Evolutionary conservation across 2,888 invertebrate genomes (phyloP).

Genomic region (Willowsia nigromaculata): DNA sequence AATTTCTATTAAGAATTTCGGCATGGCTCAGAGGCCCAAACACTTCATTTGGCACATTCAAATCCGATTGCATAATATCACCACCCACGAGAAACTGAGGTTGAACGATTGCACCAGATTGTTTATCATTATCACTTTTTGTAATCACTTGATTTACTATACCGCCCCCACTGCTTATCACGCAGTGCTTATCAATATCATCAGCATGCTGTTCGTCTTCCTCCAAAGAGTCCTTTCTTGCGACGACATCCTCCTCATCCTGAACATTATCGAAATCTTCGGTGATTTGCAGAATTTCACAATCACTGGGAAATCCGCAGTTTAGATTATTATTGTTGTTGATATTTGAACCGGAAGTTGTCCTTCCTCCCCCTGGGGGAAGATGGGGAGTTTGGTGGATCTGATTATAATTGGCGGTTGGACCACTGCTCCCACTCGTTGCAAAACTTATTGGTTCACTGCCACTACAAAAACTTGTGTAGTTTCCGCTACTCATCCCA

Average conservation of each 20-base stretch:
- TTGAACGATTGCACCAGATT: too few relatives aligned
- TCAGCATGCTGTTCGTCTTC: conserved; percentile 21
- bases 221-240: conserved; percentile 72
- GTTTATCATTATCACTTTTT: too few relatives aligned
- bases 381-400: too few relatives aligned
- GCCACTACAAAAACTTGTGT: conserved; percentile 38
- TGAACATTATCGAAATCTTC: conserved; percentile 42
- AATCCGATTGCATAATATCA: conserved; percentile 71
- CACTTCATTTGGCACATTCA: conserved; percentile 76
- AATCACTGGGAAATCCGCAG: conserved; percentile 41
- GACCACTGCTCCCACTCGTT: conserved; percentile 10
- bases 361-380: background rate
- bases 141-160: background rate
- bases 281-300: conserved; percentile 55
- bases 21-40: conserved; percentile 68
- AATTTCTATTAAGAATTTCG: conserved; percentile 50
- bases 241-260: conserved; percentile 8
- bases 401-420: conserved; percentile 13
- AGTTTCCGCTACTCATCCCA: conserved; percentile 45
- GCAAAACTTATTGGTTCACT: conserved; percentile 53
- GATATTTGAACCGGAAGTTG: background rate
- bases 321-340: background rate
- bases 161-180: conserved; percentile 4
- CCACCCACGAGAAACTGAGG: conserved; percentile 66
- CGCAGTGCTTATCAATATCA: background rate